Conservation (phyloP, 2,888 invertebrate species). For the Sesia bembeciformis region DNA sequence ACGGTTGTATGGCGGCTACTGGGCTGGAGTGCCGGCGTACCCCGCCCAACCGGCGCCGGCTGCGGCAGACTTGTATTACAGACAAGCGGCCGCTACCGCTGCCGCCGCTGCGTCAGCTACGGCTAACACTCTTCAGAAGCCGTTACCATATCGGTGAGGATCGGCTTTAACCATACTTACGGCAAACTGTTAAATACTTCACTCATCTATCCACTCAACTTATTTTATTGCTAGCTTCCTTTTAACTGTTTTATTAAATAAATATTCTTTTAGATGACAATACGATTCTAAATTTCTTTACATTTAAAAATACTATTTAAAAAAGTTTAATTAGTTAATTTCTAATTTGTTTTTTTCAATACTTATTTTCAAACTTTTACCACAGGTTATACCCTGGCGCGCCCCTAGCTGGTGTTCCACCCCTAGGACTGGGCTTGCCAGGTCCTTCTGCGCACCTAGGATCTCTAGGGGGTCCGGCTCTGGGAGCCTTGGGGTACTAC, state of each 20-base stretch:
- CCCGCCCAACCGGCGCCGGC: conserved; percentile 80
- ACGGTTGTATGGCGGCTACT: conserved; percentile 88
- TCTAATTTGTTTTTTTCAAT: too few relatives aligned
- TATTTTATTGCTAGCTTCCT: background rate
- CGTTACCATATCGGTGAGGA: conserved; percentile 82
- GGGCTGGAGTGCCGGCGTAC: conserved; percentile 79
- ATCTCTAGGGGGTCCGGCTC: conserved; percentile 80
- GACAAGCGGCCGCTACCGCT: conserved; percentile 87
- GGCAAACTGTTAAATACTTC: background rate
- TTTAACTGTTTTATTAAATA: background rate
- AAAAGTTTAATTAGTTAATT: too few relatives aligned
- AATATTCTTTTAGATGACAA: too few relatives aligned
- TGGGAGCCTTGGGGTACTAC: conserved; percentile 69
- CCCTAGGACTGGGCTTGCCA: conserved; percentile 75
- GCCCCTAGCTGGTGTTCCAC: conserved; percentile 72
- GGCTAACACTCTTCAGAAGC: conserved; percentile 87
- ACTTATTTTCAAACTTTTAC: too few relatives aligned
- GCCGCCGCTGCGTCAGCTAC: conserved; percentile 71
- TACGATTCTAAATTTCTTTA: too few relatives aligned
- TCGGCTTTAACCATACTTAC: background rate
- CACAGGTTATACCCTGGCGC: conserved; percentile 76
- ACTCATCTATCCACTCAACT: background rate
- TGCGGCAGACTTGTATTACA: conserved; percentile 86
- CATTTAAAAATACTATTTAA: too few relatives aligned
- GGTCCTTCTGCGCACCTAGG: conserved; percentile 81